Conservation (phyloP, 2,113 vertebrate genomes). For the Colistium nudipinnis region DNA sequence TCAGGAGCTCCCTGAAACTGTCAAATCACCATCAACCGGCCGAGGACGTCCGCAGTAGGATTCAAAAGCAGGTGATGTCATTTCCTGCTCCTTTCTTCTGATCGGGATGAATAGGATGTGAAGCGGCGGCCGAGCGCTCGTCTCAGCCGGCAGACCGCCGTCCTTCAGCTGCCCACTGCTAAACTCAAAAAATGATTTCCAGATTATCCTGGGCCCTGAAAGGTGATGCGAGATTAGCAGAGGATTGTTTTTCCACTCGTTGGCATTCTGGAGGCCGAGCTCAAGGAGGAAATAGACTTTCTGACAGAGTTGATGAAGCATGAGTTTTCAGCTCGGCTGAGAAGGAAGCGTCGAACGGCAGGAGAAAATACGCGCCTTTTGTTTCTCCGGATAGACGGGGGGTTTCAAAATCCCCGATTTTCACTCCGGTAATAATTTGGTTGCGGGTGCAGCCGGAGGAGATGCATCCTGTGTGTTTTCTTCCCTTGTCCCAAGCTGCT, state of each 20-base stretch:
- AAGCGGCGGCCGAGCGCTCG: slow-evolving; percentile 42
- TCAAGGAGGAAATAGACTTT: slow-evolving; percentile 71
- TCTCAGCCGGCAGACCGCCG: slow-evolving; percentile 41
- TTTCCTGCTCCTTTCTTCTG: slow-evolving; percentile 47
- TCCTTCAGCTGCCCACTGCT: slow-evolving; percentile 24
- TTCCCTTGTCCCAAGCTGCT: no score
- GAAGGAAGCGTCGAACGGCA: no score
- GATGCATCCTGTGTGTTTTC: no score
- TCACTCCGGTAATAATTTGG: no score
- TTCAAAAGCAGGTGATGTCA: slow-evolving; percentile 64
- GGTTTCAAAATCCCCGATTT: no score
- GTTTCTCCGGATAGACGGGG: no score
- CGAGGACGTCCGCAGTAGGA: slow-evolving; percentile 44
- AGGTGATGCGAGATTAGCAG: slow-evolving; percentile 37
- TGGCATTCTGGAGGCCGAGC: slow-evolving; percentile 60
- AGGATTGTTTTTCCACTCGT: slow-evolving; percentile 56
- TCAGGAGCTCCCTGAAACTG: no score
- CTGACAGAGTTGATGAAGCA: slow-evolving; percentile 75
- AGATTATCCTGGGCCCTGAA: slow-evolving; percentile 46
- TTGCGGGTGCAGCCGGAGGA: no score
- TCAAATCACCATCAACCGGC: not conserved
- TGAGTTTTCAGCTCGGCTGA: no score
- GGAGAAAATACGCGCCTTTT: no score
- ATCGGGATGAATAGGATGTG: slow-evolving; percentile 62
- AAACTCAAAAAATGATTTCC: slow-evolving; percentile 52